These are phyloP conservation scores for Dreissena polymorpha DNA, from an alignment of 1,140 invertebrate genomes.

Conservation along the genomic window DNA sequence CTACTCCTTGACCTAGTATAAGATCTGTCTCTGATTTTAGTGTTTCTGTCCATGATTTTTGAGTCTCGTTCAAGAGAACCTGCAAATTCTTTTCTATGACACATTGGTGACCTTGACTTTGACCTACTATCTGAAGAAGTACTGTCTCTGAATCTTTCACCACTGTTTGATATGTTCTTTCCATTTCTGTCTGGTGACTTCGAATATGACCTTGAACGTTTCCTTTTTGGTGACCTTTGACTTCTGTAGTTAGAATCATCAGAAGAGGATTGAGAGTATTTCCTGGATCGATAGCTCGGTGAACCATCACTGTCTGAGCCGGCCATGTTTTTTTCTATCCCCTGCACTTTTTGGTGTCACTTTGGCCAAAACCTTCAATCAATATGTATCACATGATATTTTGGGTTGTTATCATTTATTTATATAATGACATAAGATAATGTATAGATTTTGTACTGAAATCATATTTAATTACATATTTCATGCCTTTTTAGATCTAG, in stretches of 20 bases:
- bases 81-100: not conserved
- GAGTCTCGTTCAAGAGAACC: too few relatives aligned
- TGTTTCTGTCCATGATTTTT: too few relatives aligned
- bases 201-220: constrained; percentile 29
- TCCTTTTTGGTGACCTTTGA: constrained; percentile 20
- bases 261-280: not conserved
- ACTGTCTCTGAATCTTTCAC: not conserved
- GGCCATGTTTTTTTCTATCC: not conserved
- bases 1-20: constrained; percentile 2
- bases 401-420: too few relatives aligned
- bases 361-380: too few relatives aligned
- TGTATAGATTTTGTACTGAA: too few relatives aligned
- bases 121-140: constrained; percentile 35
- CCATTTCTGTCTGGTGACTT: constrained; percentile 24
- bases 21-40: not conserved
- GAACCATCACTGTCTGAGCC: not conserved
- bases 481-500: too few relatives aligned
- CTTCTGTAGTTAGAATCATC: not conserved
- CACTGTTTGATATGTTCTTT: constrained; percentile 21
- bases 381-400: too few relatives aligned
- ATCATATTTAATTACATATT: too few relatives aligned
- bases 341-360: too few relatives aligned
- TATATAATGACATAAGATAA: too few relatives aligned
- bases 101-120: not conserved
- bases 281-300: not conserved